phyloP scores from a whole-genome alignment of 2,797 vertebrate species.

The Protonibea diacanthus region DNA sequence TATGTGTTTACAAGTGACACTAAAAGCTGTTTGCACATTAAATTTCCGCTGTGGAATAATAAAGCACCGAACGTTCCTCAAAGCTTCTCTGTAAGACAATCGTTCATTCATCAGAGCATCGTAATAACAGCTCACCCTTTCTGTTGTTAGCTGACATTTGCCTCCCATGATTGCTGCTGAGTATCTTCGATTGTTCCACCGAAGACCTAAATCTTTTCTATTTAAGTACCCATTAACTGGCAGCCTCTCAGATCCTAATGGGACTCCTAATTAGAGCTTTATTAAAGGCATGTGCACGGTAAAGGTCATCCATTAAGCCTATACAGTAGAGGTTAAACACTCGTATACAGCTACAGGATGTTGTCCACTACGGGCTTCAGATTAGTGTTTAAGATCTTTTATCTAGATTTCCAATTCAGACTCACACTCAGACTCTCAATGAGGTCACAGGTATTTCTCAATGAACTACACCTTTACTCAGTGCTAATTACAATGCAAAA shows the following conservation, averaged over 20 bases:
- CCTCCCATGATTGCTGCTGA: slow-evolving; percentile 46
- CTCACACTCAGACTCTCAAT: background rate
- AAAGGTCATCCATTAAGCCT: slow-evolving; percentile 60
- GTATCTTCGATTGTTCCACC: slow-evolving; percentile 55
- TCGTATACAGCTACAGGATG: slow-evolving; percentile 12
- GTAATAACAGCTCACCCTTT: slow-evolving; percentile 20
- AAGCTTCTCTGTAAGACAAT: slow-evolving; percentile 11
- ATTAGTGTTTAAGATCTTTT: slow-evolving; percentile 26
- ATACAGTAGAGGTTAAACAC: slow-evolving; percentile 56
- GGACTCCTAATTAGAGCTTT: slow-evolving; percentile 62
- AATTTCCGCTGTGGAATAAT: background rate
- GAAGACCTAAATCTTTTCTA: slow-evolving; percentile 54
- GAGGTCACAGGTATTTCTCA: background rate
- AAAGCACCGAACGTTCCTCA: background rate
- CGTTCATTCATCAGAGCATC: slow-evolving; percentile 11
- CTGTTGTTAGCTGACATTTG: slow-evolving; percentile 46
- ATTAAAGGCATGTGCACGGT: slow-evolving; percentile 51
- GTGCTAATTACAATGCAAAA: background rate
- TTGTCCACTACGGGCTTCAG: background rate
- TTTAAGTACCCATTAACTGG: slow-evolving; percentile 61
- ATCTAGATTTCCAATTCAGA: slow-evolving; percentile 21
- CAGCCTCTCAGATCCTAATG: slow-evolving; percentile 51
- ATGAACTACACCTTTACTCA: background rate
- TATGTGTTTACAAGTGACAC: background rate
- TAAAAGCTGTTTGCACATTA: background rate